Evolutionary conservation across 1,140 invertebrate species (phyloP).

Genomic region (Hormaphis cornu): DNA sequence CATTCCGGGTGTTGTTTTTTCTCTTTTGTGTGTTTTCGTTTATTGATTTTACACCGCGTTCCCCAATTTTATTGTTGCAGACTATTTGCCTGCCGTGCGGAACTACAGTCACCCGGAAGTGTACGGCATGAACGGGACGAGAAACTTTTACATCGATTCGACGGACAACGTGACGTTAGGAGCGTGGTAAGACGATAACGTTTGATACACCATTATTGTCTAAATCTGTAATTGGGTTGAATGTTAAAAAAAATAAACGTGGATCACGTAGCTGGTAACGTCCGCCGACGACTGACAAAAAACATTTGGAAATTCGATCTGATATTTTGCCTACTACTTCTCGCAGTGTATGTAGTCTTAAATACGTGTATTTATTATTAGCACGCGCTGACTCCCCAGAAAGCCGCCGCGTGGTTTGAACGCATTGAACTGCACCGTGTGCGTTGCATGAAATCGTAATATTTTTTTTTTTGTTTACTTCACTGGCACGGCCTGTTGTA

Average conservation of each 20-base stretch:
- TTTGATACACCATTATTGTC: not conserved
- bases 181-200: constrained; percentile 46
- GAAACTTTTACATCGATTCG: constrained; percentile 61
- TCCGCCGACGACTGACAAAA: not conserved
- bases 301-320: not conserved
- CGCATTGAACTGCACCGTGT: too few species aligned
- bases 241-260: not conserved
- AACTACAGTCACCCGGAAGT: constrained; percentile 53
- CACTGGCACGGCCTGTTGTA: too few species aligned
- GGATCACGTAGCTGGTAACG: not conserved
- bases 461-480: too few species aligned
- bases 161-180: constrained; percentile 52
- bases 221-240: too few species aligned
- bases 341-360: too few species aligned
- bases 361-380: too few species aligned
- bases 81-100: constrained; percentile 45
- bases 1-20: not conserved
- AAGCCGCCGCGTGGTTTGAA: too few species aligned
- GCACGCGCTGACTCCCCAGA: too few species aligned
- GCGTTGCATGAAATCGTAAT: too few species aligned
- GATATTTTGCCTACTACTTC: not conserved
- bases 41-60: too few species aligned
- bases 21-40: not conserved
- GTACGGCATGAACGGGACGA: constrained; percentile 50
- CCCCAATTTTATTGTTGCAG: not conserved